Evolutionary conservation across 2,888 invertebrate species (phyloP), one percentile per base, ranked within the genome.

Genomic region (Lochmaea crataegi): DNA sequence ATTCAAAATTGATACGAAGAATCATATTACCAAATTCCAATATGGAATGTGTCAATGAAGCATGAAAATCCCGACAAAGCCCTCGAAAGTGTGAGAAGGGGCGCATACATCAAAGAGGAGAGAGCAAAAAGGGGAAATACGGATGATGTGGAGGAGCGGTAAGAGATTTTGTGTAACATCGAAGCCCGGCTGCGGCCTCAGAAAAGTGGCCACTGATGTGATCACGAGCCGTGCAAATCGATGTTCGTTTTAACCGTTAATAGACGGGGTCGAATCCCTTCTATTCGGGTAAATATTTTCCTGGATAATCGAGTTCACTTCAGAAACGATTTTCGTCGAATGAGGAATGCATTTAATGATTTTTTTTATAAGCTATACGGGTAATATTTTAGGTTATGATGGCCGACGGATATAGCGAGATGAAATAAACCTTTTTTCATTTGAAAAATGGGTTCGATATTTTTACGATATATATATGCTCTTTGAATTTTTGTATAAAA

Each of bases 211-310:
- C 83, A 84, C 84, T 85, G 85, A 85, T 84, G 84, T 84, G 85
- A 85, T 86, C 86, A 85, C 84, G 83, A 84, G 81, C 83, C 85
- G 85, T 85, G 84, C 84, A 85, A 86, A 86, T 86, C 85, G 86
- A 86, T 86, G 86, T 85, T 84, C 84, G 84, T 81, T 84, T 84
- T 84, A 79, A 82, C 84, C 84, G 82, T 81, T 81, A 77, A 81
- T 73, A 73, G 70, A 70, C 66, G 73, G 66, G 70, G 69, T 68
- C 68, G 68, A 68, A 68, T 68, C 63, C 68, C 78, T 73, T 68
- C 71, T 57, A 65, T 64, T 70, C 65, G 65, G 51, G 65, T 65
- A 70, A 70, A 65, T 65, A 70, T 70, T 65, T 65, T 58, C 71
- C 71, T 16, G 65, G 65, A 65, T 71, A 66, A 71, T 71, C 65